A percentile compares a stretch with the other conserved stretches of the same genome.
These are phyloP conservation scores for Stegodyphus mimosarum DNA, from an alignment of 1,140 invertebrate genomes.

Conservation along the genomic window DNA sequence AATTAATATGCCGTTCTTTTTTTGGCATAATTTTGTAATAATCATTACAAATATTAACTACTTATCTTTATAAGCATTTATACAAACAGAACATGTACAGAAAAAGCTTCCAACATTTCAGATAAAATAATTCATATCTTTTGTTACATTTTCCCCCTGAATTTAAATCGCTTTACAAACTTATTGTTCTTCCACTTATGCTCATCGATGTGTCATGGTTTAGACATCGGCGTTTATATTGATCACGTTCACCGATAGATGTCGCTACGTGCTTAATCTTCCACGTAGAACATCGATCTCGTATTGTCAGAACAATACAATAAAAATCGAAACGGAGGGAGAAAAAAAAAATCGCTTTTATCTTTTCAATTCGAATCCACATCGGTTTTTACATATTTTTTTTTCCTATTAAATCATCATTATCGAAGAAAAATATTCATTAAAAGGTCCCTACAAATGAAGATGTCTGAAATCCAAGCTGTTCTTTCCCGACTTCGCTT, in stretches of 20 bases:
- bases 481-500: slow-evolving; percentile 33
- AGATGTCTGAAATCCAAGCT: slow-evolving; percentile 50
- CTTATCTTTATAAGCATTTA: no score
- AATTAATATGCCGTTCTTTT: no score
- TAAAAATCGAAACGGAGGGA: slow-evolving; percentile 44
- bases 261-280: slow-evolving; percentile 43
- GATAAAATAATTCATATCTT: no score
- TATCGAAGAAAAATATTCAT: slow-evolving; percentile 58
- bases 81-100: no score
- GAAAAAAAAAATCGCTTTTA: slow-evolving; percentile 49
- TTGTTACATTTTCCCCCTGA: no score
- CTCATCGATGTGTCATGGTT: slow-evolving; percentile 34
- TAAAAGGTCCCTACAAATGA: slow-evolving; percentile 49
- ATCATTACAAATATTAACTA: no score
- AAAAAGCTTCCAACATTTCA: no score
- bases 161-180: not conserved
- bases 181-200: slow-evolving; percentile 51
- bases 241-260: slow-evolving; percentile 50
- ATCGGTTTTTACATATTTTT: slow-evolving; percentile 55
- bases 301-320: slow-evolving; percentile 50
- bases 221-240: slow-evolving; percentile 9
- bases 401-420: slow-evolving; percentile 23
- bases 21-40: no score
- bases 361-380: slow-evolving; percentile 54
- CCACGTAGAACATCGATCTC: slow-evolving; percentile 21